Evolutionary conservation across 2,888 invertebrate species (phyloP), one percentile per base, ranked within the genome.

Genomic region (Drosophila anomelani): DNA sequence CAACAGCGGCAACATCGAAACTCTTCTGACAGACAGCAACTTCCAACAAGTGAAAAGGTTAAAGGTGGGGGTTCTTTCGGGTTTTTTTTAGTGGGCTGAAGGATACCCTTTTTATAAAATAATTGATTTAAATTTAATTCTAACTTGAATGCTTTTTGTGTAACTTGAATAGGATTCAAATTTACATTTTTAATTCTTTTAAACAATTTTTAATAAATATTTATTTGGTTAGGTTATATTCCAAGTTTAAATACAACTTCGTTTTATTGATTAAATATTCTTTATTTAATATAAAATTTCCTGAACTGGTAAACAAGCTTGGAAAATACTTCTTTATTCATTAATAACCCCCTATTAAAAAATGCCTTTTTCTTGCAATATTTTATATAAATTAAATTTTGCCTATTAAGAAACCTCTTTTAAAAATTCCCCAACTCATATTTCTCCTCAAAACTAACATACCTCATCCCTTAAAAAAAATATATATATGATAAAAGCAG

Each of bases 11-110:
- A 81, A 78, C 74, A 79, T 58, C 80, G 83, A 76, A 74, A 75
- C 64, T 68, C 77, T 60, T 68, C 76, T 88, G 86, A 88, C 86
- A 83, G 76, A 80, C 83, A 75, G 78, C 80, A 85, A 88, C 84
- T 85, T 79, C 85, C 80, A 83, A 67, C 80, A 80, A 80, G 81
- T 51, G 43, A 17, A 36, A 12, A 39, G 17, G 47, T 20, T 59
- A 59, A 59, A 59, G 58, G 29, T 49, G 26, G 58, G 51, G 76
- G 1, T 23, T 17, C 13, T 20, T 23, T 15, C 26, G 26, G 0
- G 8, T 9, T 34, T 23, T 29, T 29, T 17, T 12, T 23, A n/a
- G 6, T 7, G 4, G 34, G 7, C 7, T 9, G 5, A 0, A 5
- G 4, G 13, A 20, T 63, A 43, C 64, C 64, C 32, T 41, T n/a